Base-by-base conservation (phyloP, 2,888 invertebrate genomes). In the Drosophila austrosaltans region DNA sequence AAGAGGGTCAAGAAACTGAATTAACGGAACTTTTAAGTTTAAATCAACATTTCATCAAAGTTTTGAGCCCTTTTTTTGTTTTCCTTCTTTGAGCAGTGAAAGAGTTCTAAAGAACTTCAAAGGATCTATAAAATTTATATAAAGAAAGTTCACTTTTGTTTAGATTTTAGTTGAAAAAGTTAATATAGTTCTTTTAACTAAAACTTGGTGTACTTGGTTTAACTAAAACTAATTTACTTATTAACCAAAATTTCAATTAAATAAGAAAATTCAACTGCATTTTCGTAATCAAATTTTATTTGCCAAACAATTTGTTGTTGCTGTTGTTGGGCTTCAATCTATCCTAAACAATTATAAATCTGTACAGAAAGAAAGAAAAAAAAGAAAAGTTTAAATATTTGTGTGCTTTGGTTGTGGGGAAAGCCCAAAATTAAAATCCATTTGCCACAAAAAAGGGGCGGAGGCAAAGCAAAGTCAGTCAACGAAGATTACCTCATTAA, bases 401-500 rank as follows among this genome's bases (percentile, higher is more conserved):
- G 36, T 56, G 16, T 16, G 3, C 10, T 40, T 10, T 39, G n/a
- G 6, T 54, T 54, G 28, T 36, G 40, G 40, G 40, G 16, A 16
- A 16, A 65, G 48, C 59, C 62, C 63, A 48, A 76, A 79, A 81
- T 81, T 79, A 74, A 81, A 79, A 79, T 79, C 82, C 79, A 81
- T 81, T 79, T 81, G 81, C 48, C 72, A 66, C 65, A 61, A 25
- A 30, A 54, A 53, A 25, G 40, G 61, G 56, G 68, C 61, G 60
- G 75, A 69, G 66, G 48, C n/a, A 44, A 40, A 48, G 39, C 54
- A 54, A 20, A 66, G 61, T 66, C 63, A 68, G 78, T 72, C 59
- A 82, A 78, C 76, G 81, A 80, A 81, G 81, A 81, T 81, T 81
- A 81, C 83, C 83, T 82, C 83, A 81, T 81, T 81, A 81, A 81